Evolutionary conservation across 2,113 vertebrate genomes (phyloP).

Genomic region (Litocranius walleri): DNA sequence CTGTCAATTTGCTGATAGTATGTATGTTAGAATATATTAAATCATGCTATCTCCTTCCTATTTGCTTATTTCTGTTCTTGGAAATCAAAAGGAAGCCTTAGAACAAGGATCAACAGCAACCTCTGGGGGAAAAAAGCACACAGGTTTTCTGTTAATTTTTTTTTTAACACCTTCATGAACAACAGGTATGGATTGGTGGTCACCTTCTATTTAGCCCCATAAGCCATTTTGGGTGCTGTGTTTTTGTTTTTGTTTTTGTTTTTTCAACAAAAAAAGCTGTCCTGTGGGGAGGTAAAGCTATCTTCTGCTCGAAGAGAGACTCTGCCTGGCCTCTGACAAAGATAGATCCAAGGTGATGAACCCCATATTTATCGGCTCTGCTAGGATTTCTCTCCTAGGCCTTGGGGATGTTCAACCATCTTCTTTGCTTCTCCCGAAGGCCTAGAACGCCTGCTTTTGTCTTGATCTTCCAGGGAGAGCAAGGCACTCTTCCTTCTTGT

Average conservation of each 20-base stretch:
- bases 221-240: not conserved
- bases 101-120: not conserved
- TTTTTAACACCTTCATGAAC: not conserved
- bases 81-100: conserved; percentile 30
- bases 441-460: not conserved
- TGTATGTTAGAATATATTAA: not conserved
- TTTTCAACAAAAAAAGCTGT: not conserved
- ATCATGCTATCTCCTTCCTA: not conserved
- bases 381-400: not conserved
- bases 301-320: not conserved
- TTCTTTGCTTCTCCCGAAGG: not conserved
- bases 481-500: not conserved
- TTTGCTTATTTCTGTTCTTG: conserved; percentile 9
- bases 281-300: not conserved
- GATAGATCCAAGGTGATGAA: not conserved
- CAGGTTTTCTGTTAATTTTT: not conserved
- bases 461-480: not conserved
- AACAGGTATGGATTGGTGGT: too few species aligned
- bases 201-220: not conserved
- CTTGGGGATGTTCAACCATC: not conserved
- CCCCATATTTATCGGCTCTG: too few species aligned
- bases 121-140: not conserved
- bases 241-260: not conserved
- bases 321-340: not conserved
- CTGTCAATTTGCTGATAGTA: not conserved